Percentiles rank a stretch among this genome's conserved stretches.
Evolutionary conservation across 2,888 invertebrate species (phyloP).

Genomic region (Phaonia tiefii): DNA sequence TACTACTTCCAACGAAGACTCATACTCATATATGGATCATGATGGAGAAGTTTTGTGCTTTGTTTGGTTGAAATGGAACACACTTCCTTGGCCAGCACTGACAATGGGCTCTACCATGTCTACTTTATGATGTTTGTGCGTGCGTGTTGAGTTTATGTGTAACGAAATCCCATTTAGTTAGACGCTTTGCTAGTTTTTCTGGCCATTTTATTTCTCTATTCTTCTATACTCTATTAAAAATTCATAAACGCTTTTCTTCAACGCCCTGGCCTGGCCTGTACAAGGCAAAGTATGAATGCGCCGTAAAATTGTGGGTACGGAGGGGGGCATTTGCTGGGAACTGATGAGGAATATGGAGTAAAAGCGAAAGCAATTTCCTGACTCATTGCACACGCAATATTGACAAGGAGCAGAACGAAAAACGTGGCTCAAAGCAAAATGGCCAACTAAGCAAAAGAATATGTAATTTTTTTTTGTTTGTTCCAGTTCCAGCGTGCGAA

Average conservation of each 20-base stretch:
- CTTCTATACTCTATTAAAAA: slow-evolving; percentile 60
- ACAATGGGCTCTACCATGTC: slow-evolving; percentile 43
- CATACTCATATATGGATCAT: neutral
- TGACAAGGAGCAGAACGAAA: slow-evolving; percentile 28
- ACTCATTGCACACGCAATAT: slow-evolving; percentile 67
- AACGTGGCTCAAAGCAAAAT: slow-evolving; percentile 26
- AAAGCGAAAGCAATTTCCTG: slow-evolving; percentile 64
- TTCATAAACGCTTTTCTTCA: slow-evolving; percentile 56
- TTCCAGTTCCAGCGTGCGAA: slow-evolving; percentile 4
- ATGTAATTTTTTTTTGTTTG: slow-evolving; percentile 9
- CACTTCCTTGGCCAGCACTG: slow-evolving; percentile 37
- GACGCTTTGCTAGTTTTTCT: slow-evolving; percentile 37
- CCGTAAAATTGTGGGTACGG: slow-evolving; percentile 19
- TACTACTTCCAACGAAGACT: slow-evolving; percentile 23
- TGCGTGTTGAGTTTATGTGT: slow-evolving; percentile 7
- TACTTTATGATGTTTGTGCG: neutral
- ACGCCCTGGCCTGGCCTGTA: neutral
- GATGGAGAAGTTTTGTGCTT: too few species aligned
- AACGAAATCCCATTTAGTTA: slow-evolving; percentile 38
- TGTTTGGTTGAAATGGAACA: slow-evolving; percentile 12
- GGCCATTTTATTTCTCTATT: slow-evolving; percentile 22
- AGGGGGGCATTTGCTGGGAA: neutral
- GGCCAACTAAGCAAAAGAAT: neutral
- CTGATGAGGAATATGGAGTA: slow-evolving; percentile 41
- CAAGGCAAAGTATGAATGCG: neutral